phyloP scores from a whole-genome alignment of 2,113 vertebrate genomes.

The Nyctereutes procyonoides region DNA sequence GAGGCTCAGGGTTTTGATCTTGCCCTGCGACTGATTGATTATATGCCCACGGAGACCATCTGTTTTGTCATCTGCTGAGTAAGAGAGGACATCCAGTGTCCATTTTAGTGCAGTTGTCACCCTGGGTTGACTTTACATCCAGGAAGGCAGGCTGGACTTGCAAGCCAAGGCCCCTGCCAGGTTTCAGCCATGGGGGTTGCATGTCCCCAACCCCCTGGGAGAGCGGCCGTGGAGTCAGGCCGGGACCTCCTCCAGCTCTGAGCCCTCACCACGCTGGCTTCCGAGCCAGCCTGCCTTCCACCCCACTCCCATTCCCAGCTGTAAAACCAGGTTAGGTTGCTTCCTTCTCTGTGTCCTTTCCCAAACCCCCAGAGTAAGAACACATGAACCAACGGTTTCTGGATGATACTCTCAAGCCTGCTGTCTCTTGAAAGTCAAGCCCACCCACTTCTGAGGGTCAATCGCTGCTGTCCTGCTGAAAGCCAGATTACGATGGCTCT shows the following conservation, averaged over 20 bases:
- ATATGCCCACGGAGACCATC: background rate
- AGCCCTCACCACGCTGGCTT: background rate
- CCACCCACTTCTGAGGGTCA: background rate
- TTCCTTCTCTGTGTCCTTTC: background rate
- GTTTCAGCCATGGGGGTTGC: background rate
- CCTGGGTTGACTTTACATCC: background rate
- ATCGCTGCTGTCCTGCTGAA: background rate
- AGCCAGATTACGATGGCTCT: background rate
- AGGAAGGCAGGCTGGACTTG: background rate
- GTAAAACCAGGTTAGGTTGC: background rate
- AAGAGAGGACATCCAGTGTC: background rate
- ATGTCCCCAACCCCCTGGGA: no score
- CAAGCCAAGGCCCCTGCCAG: background rate
- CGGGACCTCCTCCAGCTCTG: background rate
- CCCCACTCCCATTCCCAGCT: background rate
- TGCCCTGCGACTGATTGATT: background rate
- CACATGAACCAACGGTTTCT: background rate
- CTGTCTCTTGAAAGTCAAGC: background rate
- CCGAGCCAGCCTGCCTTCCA: background rate
- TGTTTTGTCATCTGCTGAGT: background rate
- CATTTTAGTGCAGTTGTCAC: background rate
- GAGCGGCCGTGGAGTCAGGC: background rate
- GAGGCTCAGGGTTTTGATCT: background rate
- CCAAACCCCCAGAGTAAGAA: background rate
- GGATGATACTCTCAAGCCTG: background rate